phyloP scores from a whole-genome alignment of 2,113 vertebrate genomes.

The Corythaixoides concolor region DNA sequence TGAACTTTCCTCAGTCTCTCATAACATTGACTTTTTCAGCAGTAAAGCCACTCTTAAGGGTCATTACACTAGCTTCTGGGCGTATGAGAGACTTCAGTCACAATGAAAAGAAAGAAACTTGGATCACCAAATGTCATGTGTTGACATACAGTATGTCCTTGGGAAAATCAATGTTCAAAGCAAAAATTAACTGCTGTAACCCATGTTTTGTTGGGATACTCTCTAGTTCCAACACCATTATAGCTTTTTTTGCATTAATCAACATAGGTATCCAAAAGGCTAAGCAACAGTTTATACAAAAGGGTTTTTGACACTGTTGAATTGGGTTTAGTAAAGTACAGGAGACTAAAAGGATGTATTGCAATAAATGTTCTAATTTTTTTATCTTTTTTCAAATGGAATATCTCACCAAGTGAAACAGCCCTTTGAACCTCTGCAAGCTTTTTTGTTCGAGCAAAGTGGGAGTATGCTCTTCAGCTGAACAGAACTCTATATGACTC shows the following conservation, averaged over 20 bases:
- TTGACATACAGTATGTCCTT: not conserved
- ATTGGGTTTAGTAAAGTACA: not conserved
- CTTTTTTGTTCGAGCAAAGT: not conserved
- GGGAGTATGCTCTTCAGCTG: not conserved
- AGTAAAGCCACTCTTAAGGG: not conserved
- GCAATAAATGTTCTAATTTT: not conserved
- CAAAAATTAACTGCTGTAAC: not conserved
- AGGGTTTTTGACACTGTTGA: not conserved
- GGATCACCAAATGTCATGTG: not conserved
- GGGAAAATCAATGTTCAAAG: not conserved
- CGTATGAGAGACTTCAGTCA: not conserved
- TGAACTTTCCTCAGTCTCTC: not conserved
- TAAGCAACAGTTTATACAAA: not conserved
- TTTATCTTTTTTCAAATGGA: not conserved
- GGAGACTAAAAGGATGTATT: not conserved
- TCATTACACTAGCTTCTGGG: not conserved
- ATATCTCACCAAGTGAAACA: not conserved
- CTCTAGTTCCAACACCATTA: not conserved
- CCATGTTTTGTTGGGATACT: not conserved
- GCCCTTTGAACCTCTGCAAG: not conserved
- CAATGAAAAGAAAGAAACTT: not conserved
- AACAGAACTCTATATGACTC: not conserved
- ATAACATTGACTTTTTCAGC: not conserved
- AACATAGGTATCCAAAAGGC: not conserved
- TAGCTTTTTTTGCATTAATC: not conserved